Evolutionary conservation across 2,888 invertebrate species (phyloP), one percentile per base, ranked within the genome.

Genomic region (Euphydryas editha): DNA sequence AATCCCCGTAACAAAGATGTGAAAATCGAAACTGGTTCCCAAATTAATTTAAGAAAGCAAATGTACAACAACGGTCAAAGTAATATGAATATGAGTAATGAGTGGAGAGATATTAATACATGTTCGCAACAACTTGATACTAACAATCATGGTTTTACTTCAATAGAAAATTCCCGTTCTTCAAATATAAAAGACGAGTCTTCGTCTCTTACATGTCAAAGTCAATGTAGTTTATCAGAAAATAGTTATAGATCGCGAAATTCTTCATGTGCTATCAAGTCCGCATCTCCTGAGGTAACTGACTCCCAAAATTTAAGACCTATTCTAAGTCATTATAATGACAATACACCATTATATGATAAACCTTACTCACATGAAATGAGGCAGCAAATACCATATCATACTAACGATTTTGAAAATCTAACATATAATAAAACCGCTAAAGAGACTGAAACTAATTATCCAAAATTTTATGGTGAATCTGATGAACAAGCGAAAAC

Each of bases 221-320:
- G 86, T 49, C 87, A 87, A 64, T 83, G 86, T 59, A 89, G 86
- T 73, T 75, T 86, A 64, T 79, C 87, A 51, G 89, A 90, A 30
- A 81, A 85, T 7, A 87, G 80, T 65, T 92, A 88, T 56, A 88
- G 89, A 24, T 90, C 91, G 7, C 87, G 85, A 74, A 90, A 88
- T 68, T 72, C 72, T 17, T 77, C 84, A 4, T 88, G 88, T 68
- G 82, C 78, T 62, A 73, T 84, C 1, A 86, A 90, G 73, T 74
- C 88, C 60, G 72, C 79, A 3, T 81, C 83, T 44, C 83, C 84
- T 24, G 86, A 87, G 67, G 76, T 72, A 55, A 85, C 91, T 4
- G 93, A 93, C 76, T 93, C 93, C 17, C 93, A 94, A 15, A 94
- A 94, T 49, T 80, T 95, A 20, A 89, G 95, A 72, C 94, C 95